phyloP scores from a whole-genome alignment of 2,113 vertebrate species.

The Emydura subglobosa region DNA sequence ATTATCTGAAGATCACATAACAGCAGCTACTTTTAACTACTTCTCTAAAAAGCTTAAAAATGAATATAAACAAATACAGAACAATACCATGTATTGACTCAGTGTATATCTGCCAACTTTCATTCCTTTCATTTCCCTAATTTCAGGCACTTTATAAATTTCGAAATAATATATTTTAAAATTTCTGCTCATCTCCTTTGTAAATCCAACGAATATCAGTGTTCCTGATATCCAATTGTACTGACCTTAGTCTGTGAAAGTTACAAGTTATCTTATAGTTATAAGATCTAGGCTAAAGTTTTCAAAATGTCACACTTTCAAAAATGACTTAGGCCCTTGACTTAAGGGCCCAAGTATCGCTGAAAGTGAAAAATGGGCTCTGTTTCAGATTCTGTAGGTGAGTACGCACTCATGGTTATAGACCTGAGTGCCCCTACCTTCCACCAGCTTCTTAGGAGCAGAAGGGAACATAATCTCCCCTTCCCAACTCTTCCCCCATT shows the following conservation, averaged over 20 bases:
- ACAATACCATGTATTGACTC: not conserved
- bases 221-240: not conserved
- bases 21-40: not conserved
- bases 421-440: not conserved
- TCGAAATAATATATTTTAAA: not conserved
- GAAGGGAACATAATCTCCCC: not conserved
- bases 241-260: not conserved
- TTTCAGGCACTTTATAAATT: not conserved
- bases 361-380: not conserved
- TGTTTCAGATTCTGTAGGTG: not conserved
- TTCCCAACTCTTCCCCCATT: not conserved
- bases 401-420: not conserved
- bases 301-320: not conserved
- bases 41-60: not conserved
- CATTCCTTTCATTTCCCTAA: not conserved
- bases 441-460: too few relatives aligned
- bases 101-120: not conserved
- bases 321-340: not conserved
- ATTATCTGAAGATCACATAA: not conserved
- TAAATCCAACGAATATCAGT: not conserved
- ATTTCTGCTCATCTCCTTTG: not conserved
- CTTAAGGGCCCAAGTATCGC: not conserved
- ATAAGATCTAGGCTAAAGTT: not conserved
- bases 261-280: not conserved
- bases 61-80: not conserved